phyloP scores from a whole-genome alignment of 2,113 vertebrate genomes.

The Cinclus mexicanus region DNA sequence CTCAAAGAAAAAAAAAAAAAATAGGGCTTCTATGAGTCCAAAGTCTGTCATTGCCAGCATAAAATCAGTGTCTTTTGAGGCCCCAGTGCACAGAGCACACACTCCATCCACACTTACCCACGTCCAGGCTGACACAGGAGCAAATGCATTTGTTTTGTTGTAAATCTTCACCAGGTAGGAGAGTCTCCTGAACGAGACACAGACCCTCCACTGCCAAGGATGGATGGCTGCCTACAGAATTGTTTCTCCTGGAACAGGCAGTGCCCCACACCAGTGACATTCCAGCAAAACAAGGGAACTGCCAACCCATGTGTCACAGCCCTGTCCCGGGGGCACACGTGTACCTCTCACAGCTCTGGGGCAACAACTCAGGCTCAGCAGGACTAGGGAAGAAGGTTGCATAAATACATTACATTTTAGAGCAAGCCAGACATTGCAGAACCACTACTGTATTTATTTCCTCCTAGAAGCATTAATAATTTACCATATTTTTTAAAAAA shows the following conservation, averaged over 20 bases:
- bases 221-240: background rate
- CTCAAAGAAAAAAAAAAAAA: background rate
- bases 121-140: background rate
- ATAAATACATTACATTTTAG: background rate
- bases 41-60: background rate
- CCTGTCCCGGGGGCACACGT: background rate
- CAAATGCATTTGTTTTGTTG: background rate
- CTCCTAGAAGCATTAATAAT: conserved; percentile 59
- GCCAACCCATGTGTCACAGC: accelerated
- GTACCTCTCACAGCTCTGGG: background rate
- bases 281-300: background rate
- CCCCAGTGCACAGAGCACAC: background rate
- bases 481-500: conserved; percentile 6
- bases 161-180: background rate
- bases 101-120: background rate
- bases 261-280: background rate
- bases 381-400: background rate
- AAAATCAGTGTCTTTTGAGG: background rate
- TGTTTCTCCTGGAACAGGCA: background rate
- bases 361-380: background rate
- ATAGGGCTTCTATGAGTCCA: background rate
- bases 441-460: conserved; percentile 2
- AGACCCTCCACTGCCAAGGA: background rate
- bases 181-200: background rate
- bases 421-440: conserved; percentile 10